Evolutionary conservation across 2,797 vertebrate genomes (phyloP), one percentile per base, ranked within the genome.

Genomic region (Nyctalus aviator): DNA sequence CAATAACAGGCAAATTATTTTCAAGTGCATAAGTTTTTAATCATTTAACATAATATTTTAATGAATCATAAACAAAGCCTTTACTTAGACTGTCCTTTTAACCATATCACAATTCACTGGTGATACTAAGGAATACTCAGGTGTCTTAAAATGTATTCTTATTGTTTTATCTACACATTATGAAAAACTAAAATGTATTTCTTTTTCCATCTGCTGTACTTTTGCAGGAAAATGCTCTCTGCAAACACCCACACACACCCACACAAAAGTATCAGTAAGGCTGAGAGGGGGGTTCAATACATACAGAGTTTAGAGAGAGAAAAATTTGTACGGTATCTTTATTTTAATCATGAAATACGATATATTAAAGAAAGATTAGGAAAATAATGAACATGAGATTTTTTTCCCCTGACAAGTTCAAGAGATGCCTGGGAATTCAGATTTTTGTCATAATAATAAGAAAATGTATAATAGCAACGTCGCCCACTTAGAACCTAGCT

Each of bases 401-500:
- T 44, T 44, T 90, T 84, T 95, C 93, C 77, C 87, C 78, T 62
- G 62, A 73, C 27, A 48, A 10, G 12, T 18, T 50, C 21, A 44
- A 48, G 50, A 87, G 21, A 72, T 81, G 79, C 64, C 82, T 87
- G 8, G 25, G 32, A 93, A 81, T 88, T 92, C 88, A 68, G 32
- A 79, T 44, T 95, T 91, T 95, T 94, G 37, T 91, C 59, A 30
- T 44, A 90, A 89, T 69, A 66, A 66, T n/a, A 88, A 59, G 73
- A 83, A 81, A 94, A 62, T 55, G 6, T 62, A 17, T 37, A 84
- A 71, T 14, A 84, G 35, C 50, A 90, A 11, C 32, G 37, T 97
- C 95, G 84, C 50, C 46, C 46, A 86, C 94, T 95, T 93, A 83
- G 86, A 94, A 32, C 81, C 73, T 20, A 10, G 77, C 94, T 91